These are phyloP conservation scores for Distichodus sexfasciatus DNA, from an alignment of 2,797 vertebrate species.

Conservation along the genomic window DNA sequence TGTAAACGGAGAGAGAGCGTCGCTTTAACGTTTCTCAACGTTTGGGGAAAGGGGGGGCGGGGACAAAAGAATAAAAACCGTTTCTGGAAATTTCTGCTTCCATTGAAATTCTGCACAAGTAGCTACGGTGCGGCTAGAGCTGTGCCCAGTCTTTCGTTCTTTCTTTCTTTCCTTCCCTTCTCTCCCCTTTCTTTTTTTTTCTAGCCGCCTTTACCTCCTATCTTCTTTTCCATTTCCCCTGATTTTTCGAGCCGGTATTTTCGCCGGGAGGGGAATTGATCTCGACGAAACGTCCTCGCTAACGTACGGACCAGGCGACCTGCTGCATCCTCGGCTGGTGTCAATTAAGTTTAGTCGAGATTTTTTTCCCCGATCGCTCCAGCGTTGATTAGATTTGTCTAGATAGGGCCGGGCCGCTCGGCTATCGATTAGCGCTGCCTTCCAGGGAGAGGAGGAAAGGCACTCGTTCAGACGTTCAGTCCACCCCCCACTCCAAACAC, in stretches of 20 bases:
- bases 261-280: neutral
- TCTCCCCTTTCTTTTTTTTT: neutral
- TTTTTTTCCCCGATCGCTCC: slow-evolving; percentile 30
- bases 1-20: neutral
- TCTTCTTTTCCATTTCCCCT: no score
- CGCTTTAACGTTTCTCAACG: neutral
- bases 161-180: neutral
- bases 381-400: slow-evolving; percentile 42
- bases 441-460: slow-evolving; percentile 6
- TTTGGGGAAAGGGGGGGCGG: slow-evolving; percentile 1
- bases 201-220: no score
- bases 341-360: slow-evolving; percentile 41
- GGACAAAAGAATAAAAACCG: neutral
- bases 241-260: neutral
- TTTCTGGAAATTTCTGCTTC: slow-evolving; percentile 39
- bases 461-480: slow-evolving; percentile 7
- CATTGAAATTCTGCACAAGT: slow-evolving; percentile 45
- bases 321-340: slow-evolving; percentile 28
- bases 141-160: slow-evolving; percentile 7
- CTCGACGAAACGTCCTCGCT: slow-evolving; percentile 25
- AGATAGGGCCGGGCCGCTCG: slow-evolving; percentile 33
- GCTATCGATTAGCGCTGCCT: slow-evolving; percentile 30
- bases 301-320: slow-evolving; percentile 9
- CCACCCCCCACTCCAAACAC: no score
- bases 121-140: slow-evolving; percentile 26